Evolutionary conservation across 2,888 invertebrate genomes (phyloP).

Genomic region (Nomada flava): DNA sequence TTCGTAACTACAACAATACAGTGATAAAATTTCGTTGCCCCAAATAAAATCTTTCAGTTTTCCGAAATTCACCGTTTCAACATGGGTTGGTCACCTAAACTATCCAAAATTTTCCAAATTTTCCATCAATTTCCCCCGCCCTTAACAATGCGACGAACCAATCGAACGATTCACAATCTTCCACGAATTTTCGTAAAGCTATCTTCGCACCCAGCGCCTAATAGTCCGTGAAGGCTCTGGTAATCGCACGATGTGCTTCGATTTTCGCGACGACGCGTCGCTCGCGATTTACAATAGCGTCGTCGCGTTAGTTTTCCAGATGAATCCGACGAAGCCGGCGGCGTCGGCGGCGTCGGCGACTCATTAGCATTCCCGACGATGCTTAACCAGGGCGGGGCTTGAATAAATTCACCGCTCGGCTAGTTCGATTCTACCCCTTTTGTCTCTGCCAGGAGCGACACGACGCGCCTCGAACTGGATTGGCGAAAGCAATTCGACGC

Average conservation of each 20-base stretch:
- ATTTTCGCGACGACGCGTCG: constrained; percentile 23
- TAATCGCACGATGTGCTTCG: background rate
- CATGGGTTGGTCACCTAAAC: too few species aligned
- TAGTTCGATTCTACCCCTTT: constrained; percentile 62
- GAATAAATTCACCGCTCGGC: constrained; percentile 65
- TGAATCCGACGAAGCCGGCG: constrained; percentile 45
- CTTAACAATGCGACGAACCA: too few species aligned
- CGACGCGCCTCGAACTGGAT: constrained; percentile 9
- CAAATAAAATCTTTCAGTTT: too few species aligned
- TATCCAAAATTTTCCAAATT: too few species aligned
- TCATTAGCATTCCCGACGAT: constrained; percentile 67
- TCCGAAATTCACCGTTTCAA: too few species aligned
- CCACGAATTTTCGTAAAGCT: too few species aligned
- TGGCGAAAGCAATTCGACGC: constrained; percentile 39
- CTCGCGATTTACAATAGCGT: constrained; percentile 44
- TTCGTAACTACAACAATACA: too few species aligned
- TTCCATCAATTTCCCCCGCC: too few species aligned
- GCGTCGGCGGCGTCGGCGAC: constrained; percentile 33
- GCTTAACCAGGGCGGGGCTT: constrained; percentile 59
- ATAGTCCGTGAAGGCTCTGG: background rate
- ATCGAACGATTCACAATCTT: too few species aligned
- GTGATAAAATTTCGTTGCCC: too few species aligned
- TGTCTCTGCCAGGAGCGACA: constrained; percentile 47
- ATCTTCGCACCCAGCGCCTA: too few species aligned
- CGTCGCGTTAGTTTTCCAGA: constrained; percentile 49